Percentiles rank a stretch among this genome's conserved stretches.
Conservation (phyloP, 1,140 invertebrate genomes). For the Gyrodactylus salaris region DNA sequence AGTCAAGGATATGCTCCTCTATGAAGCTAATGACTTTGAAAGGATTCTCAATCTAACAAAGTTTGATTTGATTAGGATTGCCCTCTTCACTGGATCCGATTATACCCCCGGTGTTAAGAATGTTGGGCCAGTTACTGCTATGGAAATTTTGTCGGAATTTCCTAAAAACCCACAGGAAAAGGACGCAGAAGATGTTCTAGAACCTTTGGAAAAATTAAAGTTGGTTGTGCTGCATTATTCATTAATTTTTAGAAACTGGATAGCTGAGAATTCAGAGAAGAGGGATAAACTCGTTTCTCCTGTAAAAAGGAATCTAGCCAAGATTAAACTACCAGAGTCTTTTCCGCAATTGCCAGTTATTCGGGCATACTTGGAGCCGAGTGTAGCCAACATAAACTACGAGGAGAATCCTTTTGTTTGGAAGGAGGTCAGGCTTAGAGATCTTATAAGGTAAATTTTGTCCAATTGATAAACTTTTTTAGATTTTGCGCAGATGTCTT, state of each 20-base stretch:
- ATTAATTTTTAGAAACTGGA: not conserved
- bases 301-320: not conserved
- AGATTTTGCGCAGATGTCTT: not conserved
- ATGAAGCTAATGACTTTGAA: not conserved
- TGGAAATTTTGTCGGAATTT: constrained; percentile 58
- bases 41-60: constrained; percentile 16
- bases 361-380: not conserved
- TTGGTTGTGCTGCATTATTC: no score
- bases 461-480: no score
- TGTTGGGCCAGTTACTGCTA: constrained; percentile 63
- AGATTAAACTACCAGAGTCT: not conserved
- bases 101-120: constrained; percentile 63
- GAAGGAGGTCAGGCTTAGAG: not conserved
- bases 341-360: not conserved
- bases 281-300: not conserved
- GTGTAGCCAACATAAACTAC: not conserved
- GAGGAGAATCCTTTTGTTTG: not conserved
- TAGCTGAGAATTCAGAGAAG: not conserved
- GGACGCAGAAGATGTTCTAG: not conserved
- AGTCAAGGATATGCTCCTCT: not conserved
- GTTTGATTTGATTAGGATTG: constrained; percentile 40
- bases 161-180: constrained; percentile 8
- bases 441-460: no score
- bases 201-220: not conserved
- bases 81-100: constrained; percentile 75